Base-by-base conservation (phyloP, 2,888 invertebrate species). In the Panzeria rudis region DNA sequence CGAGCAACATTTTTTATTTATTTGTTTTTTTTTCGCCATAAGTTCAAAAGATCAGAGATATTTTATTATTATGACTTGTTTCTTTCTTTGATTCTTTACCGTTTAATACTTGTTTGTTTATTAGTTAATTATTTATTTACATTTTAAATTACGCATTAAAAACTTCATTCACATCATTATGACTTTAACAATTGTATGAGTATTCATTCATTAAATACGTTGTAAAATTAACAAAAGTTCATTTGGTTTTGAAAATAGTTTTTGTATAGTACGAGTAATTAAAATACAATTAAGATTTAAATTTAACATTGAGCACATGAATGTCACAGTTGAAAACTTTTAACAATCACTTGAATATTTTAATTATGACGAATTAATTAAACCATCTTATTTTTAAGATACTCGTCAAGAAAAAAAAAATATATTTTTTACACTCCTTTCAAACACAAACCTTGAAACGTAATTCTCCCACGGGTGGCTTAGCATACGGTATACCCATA, bases 401-500 rank as follows among this genome's bases (percentile, higher is more conserved):
- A 29, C 2, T n/a, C n/a, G n/a, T n/a, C 2, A 32, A 4, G 9
- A 23, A 41, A 15, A 32, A 13, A 6, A 41, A 41, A 41, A 13
- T 3, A 5, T 38, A 7, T 52, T 38, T 17, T 62, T 52, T 44
- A 44, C 50, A 50, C 9, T 62, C 3, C 17, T 20, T 61, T 35
- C 20, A 32, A 6, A 59, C 35, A 72, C 86, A 72, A 92, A 95
- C 95, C 94, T 94, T 93, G 90, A 95, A 95, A 88, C 95, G 93
- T 9, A 95, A 91, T 4, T 94, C 92, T 15, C 93, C 94, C 3
- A 95, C 56, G 0, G 95, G 95, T 1, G 95, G 94, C 79, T 93
- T 88, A 0, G 95, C 95, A 88, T 94, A 95, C 0, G 95, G 95
- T 59, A 95, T 93, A 3, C 95, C 94, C 75, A 95, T 94, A 88